Conservation (phyloP, 2,888 invertebrate species). For the Patella pellucida region DNA sequence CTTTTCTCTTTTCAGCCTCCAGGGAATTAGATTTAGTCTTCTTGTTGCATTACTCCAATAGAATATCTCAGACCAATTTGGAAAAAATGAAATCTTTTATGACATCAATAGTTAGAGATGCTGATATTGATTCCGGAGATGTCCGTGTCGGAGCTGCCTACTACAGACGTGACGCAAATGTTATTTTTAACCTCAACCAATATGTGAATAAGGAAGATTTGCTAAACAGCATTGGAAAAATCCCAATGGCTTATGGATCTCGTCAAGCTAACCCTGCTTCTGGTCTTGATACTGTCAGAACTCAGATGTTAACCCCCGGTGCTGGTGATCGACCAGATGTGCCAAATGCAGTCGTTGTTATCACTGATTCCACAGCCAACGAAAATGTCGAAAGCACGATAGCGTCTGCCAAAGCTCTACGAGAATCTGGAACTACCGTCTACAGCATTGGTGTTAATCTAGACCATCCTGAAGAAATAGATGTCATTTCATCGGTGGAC, state of each 20-base stretch:
- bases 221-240: slow-evolving; percentile 39
- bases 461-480: slow-evolving; percentile 37
- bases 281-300: slow-evolving; percentile 48
- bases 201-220: slow-evolving; percentile 44
- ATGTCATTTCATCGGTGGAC: slow-evolving; percentile 32
- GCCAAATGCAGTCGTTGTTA: slow-evolving; percentile 48
- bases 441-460: slow-evolving; percentile 40
- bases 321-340: slow-evolving; percentile 43
- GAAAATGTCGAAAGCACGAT: slow-evolving; percentile 34
- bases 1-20: slow-evolving; percentile 40
- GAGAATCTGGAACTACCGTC: slow-evolving; percentile 22
- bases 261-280: slow-evolving; percentile 41
- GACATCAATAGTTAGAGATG: slow-evolving; percentile 36
- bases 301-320: slow-evolving; percentile 35
- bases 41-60: slow-evolving; percentile 48
- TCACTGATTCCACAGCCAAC: slow-evolving; percentile 50
- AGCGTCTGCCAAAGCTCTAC: slow-evolving; percentile 32
- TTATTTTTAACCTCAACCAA: slow-evolving; percentile 51
- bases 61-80: slow-evolving; percentile 35
- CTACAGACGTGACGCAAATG: slow-evolving; percentile 32
- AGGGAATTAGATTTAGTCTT: slow-evolving; percentile 51
- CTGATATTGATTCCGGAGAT: slow-evolving; percentile 47
- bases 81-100: slow-evolving; percentile 42
- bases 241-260: slow-evolving; percentile 37
- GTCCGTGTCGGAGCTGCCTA: slow-evolving; percentile 49